Conservation (phyloP, 2,113 vertebrate genomes). For the Redunca redunca region DNA sequence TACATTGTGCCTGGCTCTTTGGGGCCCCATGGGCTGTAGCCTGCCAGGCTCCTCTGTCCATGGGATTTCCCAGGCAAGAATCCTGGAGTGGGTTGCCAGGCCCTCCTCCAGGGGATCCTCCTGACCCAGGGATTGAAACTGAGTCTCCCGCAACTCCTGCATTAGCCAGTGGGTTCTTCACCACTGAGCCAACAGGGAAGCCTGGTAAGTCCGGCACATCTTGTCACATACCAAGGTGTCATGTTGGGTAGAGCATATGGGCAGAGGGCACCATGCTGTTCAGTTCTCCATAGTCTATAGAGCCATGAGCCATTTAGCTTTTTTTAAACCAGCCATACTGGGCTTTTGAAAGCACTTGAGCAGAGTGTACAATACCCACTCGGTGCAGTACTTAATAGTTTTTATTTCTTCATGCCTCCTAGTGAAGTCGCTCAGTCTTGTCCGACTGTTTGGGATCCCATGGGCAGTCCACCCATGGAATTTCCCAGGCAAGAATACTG, state of each 20-base stretch:
- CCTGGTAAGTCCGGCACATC: not conserved
- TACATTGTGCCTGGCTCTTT: not conserved
- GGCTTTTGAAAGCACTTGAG: not conserved
- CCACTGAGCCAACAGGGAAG: not conserved
- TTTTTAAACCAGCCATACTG: not conserved
- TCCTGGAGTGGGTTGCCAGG: not conserved
- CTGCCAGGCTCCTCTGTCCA: not conserved
- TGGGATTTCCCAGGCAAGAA: not conserved
- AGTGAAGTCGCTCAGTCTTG: too few relatives aligned
- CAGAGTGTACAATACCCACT: not conserved
- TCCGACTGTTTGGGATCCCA: rapidly evolving
- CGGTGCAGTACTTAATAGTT: not conserved
- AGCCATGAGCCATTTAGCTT: not conserved
- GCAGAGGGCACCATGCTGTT: not conserved
- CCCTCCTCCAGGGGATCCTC: not conserved
- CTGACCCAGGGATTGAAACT: not conserved
- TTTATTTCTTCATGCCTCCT: not conserved
- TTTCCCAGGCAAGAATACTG: too few relatives aligned
- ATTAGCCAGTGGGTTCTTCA: not conserved
- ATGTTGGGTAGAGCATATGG: not conserved
- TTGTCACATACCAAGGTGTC: not conserved
- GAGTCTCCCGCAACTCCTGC: not conserved
- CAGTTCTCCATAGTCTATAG: not conserved
- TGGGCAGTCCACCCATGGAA: too few relatives aligned
- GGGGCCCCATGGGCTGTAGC: not conserved